These are phyloP conservation scores for Lepus townsendii DNA, from an alignment of 2,797 vertebrate species.

Conservation along the genomic window DNA sequence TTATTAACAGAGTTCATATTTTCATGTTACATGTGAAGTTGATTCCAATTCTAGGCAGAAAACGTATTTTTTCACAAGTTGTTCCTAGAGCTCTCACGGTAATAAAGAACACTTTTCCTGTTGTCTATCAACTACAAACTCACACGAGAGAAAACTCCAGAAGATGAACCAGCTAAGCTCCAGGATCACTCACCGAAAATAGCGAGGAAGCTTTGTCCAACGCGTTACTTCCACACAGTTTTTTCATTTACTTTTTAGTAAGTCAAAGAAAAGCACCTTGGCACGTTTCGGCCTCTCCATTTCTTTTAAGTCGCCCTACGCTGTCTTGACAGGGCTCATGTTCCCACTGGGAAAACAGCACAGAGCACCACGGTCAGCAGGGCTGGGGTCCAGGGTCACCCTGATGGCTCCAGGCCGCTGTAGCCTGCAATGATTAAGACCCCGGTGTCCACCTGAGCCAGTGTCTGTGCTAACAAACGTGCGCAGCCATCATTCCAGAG, in stretches of 20 bases:
- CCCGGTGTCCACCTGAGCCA: slow-evolving; percentile 67
- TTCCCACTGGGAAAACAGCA: neutral
- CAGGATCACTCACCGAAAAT: slow-evolving; percentile 6
- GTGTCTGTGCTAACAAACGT: neutral
- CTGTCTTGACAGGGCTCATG: neutral
- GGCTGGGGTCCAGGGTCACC: slow-evolving; percentile 48
- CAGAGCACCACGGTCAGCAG: slow-evolving; percentile 45
- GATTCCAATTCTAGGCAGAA: slow-evolving; percentile 27
- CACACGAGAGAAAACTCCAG: slow-evolving; percentile 34
- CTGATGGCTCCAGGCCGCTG: slow-evolving; percentile 56
- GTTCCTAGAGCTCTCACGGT: neutral
- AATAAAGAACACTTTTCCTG: slow-evolving; percentile 21
- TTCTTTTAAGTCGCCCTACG: slow-evolving; percentile 30
- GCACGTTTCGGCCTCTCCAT: neutral
- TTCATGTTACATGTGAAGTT: slow-evolving; percentile 56
- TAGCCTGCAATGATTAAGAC: slow-evolving; percentile 63
- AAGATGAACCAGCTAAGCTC: neutral
- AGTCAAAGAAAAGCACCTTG: slow-evolving; percentile 21
- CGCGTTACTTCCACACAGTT: neutral
- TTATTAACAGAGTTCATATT: slow-evolving; percentile 49
- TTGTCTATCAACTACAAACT: slow-evolving; percentile 8
- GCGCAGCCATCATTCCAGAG: neutral
- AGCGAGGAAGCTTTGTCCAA: slow-evolving; percentile 22
- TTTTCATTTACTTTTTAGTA: slow-evolving; percentile 56
- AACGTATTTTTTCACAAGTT: slow-evolving; percentile 44